Evolutionary conservation across 2,113 vertebrate genomes (phyloP).

Genomic region (Cavia aperea): DNA sequence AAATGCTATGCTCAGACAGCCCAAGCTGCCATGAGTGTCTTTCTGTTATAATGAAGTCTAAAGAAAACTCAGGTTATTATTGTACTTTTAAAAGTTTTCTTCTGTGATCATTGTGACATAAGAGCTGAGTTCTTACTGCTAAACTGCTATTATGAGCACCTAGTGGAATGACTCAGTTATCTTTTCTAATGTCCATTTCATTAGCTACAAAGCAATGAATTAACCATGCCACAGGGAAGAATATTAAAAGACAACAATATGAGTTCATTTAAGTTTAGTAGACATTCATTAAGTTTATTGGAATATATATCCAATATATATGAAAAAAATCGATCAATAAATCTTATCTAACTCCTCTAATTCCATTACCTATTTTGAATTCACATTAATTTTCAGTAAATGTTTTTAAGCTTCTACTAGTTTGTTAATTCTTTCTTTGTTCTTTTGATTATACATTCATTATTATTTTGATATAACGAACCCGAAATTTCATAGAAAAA

Average conservation of each 20-base stretch:
- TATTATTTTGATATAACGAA: conserved; percentile 20
- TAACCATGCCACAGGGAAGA: not conserved
- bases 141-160: not conserved
- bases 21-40: not conserved
- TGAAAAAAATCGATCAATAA: not conserved
- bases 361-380: not conserved
- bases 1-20: not conserved
- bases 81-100: not conserved
- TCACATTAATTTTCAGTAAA: not conserved
- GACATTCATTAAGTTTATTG: conserved; percentile 21
- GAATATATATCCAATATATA: not conserved
- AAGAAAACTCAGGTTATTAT: not conserved
- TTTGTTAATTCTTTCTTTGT: not conserved
- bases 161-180: not conserved
- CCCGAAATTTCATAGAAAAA: conserved; percentile 33
- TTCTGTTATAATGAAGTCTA: not conserved
- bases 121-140: not conserved
- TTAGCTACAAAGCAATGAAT: not conserved
- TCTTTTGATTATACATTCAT: conserved; percentile 17
- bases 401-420: not conserved
- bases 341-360: not conserved
- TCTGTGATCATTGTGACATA: not conserved
- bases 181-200: conserved; percentile 25
- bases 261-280: not conserved
- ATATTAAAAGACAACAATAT: not conserved